phyloP scores from a whole-genome alignment of 2,113 vertebrate species.

The Prionailurus bengalensis region DNA sequence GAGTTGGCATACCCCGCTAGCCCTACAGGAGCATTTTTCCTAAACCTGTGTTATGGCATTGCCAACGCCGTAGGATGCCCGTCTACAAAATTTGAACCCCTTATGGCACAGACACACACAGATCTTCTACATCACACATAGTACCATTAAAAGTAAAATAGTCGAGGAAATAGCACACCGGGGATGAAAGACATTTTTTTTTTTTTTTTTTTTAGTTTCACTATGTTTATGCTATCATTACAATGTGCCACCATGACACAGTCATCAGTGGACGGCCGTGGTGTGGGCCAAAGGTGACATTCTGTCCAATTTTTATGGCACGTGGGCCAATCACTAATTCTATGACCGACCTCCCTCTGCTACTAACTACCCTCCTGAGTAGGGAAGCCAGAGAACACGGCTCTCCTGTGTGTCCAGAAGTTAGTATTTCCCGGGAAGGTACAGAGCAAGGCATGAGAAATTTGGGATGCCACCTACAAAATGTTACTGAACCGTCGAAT shows the following conservation, averaged over 20 bases:
- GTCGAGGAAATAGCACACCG: neutral
- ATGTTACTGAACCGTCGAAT: neutral
- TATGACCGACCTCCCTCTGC: neutral
- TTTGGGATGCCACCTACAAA: neutral
- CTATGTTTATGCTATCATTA: neutral
- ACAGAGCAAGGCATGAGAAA: neutral
- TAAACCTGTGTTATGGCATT: neutral
- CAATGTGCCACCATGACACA: neutral
- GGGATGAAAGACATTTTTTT: neutral
- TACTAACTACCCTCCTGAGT: neutral
- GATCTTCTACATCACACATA: no score
- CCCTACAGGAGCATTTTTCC: neutral
- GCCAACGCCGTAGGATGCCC: neutral
- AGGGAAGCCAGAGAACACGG: neutral
- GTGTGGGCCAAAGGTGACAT: neutral
- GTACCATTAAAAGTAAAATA: neutral
- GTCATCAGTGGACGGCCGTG: neutral
- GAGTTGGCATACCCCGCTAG: neutral
- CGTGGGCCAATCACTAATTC: neutral
- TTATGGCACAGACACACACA: neutral
- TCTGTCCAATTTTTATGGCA: neutral
- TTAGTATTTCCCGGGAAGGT: neutral
- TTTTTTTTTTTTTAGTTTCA: neutral
- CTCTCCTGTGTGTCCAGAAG: neutral
- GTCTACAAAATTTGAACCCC: accelerated